Evolutionary conservation across 2,888 invertebrate genomes (phyloP), one percentile per base, ranked within the genome.

Genomic region (Lithophane leautieri): DNA sequence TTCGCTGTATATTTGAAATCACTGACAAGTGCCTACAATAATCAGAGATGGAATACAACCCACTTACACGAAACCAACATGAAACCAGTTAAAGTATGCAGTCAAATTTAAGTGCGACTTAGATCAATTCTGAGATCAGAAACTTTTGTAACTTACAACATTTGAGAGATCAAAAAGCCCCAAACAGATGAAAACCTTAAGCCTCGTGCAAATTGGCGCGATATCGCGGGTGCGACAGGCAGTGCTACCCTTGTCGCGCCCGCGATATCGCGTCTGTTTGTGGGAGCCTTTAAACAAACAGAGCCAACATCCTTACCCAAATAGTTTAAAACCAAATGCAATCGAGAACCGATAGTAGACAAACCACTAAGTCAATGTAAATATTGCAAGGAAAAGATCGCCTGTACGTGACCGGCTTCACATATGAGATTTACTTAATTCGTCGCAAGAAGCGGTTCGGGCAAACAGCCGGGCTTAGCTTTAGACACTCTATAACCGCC

Each of bases 351-450:
- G 66, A 74, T 84, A 86, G 91, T 91, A 87, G 76, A 67, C 61
- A 60, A 68, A 74, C 72, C 79, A 85, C 88, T 82, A 89, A 91
- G 89, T 89, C 89, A 90, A 90, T 90, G 91, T 92, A 92, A 93
- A 93, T 91, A 93, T 91, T 88, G 88, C 75, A 82, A 78, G 83
- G 85, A 88, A 90, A 90, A 90, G 93, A 94, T 94, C 86, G 91
- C 83, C 69, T 54, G 89, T 79, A 89, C 94, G 94, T 94, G 94
- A 93, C 91, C 87, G 73, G 93, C 89, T 90, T 88, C 85, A 83
- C 86, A 89, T 92, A 93, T 91, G 92, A 93, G 94, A 91, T 91
- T 89, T 89, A 91, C 91, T 94, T 94, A 93, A 94, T 94, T 93
- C 93, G 91, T 91, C 88, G 81, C 90, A 89, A 71, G 78, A 67